Conservation (phyloP, 2,797 vertebrate species). For the Tokudaia tokunoshimensis region DNA sequence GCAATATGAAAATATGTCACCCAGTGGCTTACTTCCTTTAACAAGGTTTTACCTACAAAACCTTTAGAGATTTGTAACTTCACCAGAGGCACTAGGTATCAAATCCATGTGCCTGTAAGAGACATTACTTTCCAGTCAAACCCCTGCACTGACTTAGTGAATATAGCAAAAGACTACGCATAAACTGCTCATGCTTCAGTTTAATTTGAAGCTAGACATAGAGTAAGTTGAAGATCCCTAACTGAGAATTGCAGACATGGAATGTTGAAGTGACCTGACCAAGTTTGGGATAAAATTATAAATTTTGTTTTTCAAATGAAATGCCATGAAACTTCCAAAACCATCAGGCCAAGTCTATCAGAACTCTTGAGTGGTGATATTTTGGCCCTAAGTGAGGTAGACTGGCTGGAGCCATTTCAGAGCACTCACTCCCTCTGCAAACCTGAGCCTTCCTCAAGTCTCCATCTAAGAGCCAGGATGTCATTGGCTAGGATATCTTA, state of each 20-base stretch:
- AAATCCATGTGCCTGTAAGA: neutral
- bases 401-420: neutral
- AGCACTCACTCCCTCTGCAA: neutral
- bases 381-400: neutral
- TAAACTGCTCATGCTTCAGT: slow-evolving; percentile 41
- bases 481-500: neutral
- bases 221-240: slow-evolving; percentile 22
- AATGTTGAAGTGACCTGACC: slow-evolving; percentile 31
- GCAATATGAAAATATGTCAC: neutral
- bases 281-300: slow-evolving; percentile 52
- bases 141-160: slow-evolving; percentile 1
- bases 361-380: neutral
- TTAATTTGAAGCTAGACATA: slow-evolving; percentile 72
- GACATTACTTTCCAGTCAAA: neutral
- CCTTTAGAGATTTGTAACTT: neutral
- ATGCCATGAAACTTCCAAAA: slow-evolving; percentile 52
- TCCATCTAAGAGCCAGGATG: neutral
- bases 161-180: slow-evolving; percentile 10
- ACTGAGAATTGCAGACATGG: slow-evolving; percentile 4
- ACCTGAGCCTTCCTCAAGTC: neutral
- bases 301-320: slow-evolving; percentile 68
- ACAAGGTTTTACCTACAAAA: neutral
- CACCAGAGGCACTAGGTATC: neutral
- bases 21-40: neutral
- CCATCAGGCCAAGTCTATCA: neutral